Conservation (phyloP, 1,140 invertebrate species). For the Leptestheria dahalacensis region DNA sequence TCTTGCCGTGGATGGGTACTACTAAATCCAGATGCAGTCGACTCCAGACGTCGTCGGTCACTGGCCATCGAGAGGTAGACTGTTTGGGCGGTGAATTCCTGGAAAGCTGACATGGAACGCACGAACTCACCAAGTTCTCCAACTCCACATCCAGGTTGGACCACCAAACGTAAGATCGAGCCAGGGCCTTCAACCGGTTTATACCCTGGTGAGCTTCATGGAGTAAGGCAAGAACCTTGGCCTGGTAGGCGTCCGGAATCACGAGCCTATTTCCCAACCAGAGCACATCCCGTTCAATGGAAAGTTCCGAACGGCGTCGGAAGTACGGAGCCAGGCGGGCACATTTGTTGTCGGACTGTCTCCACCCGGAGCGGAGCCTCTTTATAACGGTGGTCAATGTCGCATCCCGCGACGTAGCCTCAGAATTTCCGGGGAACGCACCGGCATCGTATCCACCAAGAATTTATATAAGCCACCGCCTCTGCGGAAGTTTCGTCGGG, state of each 20-base stretch:
- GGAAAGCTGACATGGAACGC: conserved; percentile 23
- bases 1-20: conserved; percentile 26
- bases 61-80: conserved; percentile 23
- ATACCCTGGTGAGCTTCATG: conserved; percentile 35
- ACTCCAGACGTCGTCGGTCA: conserved; percentile 28
- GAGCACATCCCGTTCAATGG: not conserved
- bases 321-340: not conserved
- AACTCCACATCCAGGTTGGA: conserved; percentile 31
- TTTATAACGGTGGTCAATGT: too few species aligned
- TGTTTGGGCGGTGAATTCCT: conserved; percentile 19
- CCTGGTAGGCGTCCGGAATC: conserved; percentile 10
- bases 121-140: conserved; percentile 21
- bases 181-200: conserved; percentile 36
- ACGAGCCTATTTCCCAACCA: not conserved
- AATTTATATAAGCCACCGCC: too few species aligned
- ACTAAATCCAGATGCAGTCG: conserved; percentile 35
- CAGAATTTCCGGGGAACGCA: too few species aligned
- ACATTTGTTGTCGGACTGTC: not conserved
- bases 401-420: too few species aligned
- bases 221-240: conserved; percentile 27
- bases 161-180: conserved; percentile 37
- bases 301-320: not conserved
- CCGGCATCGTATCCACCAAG: too few species aligned
- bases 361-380: too few species aligned
- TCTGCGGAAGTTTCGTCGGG: too few species aligned